Evolutionary conservation across 2,888 invertebrate species (phyloP), one percentile per base, ranked within the genome.

Genomic region (Zygaena filipendulae): DNA sequence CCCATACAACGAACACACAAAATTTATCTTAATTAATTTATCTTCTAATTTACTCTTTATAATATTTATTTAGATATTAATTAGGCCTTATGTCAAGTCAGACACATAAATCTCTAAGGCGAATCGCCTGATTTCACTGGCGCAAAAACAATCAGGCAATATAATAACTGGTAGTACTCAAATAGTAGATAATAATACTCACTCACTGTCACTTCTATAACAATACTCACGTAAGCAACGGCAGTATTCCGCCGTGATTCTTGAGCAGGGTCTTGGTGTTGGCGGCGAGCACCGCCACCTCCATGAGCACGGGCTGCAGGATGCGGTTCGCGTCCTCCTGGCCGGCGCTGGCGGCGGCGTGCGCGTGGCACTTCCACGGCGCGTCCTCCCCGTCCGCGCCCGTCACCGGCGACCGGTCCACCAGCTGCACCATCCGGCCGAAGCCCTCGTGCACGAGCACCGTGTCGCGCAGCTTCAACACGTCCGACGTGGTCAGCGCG

Each of bases 231-330:
- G 91, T 92, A 45, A 90, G 83, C 32, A 95, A 64, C 1, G 92
- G 92, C 57, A 95, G 62, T 33, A 83, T 83, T 18, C 92, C 92
- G 47, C 87, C 84, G 57, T 95, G 95, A 11, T 84, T 82, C 36
- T 86, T 83, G 34, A 95, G 55, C 43, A 95, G 64, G 25, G 82
- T 68, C 46, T 87, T 84, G 30, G 91, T 80, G 42, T 88, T 85
- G 13, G 80, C 70, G 2, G 85, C 74, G 38, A 95, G 84, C 23
- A 81, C 52, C 29, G 86, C 81, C 23, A 93, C 82, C 72, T 81
- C 82, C 79, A 67, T 88, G 79, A 53, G 88, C 42, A 88, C 80
- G 24, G 84, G 85, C 84, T 60, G 88, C 84, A 70, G 86, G 83
- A 52, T 85, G 49, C 66, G 50, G 35, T 69, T 70, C 2, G 74